Conservation (phyloP, 2,113 vertebrate species). For the Rhinolophus sinicus region DNA sequence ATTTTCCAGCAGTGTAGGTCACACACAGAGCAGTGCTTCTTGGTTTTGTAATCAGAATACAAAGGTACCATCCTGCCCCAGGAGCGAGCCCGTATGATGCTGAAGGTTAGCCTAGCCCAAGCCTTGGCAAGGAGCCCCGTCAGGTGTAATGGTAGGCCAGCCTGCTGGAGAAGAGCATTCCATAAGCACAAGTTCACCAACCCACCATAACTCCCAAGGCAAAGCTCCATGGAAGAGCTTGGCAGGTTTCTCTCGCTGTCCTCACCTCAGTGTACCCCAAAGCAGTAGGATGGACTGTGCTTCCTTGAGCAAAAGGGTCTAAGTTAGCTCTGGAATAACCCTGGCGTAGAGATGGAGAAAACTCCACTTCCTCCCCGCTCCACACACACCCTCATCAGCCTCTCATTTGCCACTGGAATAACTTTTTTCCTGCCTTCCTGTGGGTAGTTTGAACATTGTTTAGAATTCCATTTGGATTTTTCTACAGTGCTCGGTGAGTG, state of each 20-base stretch:
- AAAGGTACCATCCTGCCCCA: background rate
- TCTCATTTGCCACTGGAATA: background rate
- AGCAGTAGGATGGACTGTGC: background rate
- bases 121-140: background rate
- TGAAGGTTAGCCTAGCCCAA: background rate
- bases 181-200: background rate
- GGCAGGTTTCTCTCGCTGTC: background rate
- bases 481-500: background rate
- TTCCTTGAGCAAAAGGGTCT: background rate
- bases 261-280: background rate
- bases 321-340: background rate
- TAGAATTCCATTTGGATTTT: background rate
- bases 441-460: background rate
- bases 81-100: background rate
- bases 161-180: background rate
- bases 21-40: slow-evolving; percentile 30
- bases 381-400: background rate
- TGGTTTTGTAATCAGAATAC: slow-evolving; percentile 45
- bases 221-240: background rate
- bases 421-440: background rate
- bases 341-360: background rate
- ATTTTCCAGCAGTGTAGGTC: slow-evolving; percentile 51
- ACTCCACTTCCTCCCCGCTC: background rate
- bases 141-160: background rate
- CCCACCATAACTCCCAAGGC: background rate